These are phyloP conservation scores for Pherbina coryleti DNA, from an alignment of 2,888 invertebrate species.

Conservation along the genomic window DNA sequence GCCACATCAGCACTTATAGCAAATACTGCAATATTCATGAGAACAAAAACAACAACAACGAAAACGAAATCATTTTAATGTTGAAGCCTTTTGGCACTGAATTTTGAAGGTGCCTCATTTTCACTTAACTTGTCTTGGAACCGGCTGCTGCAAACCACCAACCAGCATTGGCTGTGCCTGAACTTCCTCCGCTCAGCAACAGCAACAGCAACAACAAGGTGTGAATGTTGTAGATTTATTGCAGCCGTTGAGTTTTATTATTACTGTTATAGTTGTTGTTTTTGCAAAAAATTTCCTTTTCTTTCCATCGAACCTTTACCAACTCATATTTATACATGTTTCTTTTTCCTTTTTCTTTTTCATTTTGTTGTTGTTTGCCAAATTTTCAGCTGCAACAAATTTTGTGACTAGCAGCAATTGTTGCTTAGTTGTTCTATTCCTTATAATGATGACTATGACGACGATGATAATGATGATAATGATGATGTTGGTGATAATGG, in stretches of 20 bases:
- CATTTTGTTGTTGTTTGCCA: too few species aligned
- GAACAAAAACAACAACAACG: neutral
- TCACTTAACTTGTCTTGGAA: slow-evolving; percentile 10
- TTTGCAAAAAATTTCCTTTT: neutral
- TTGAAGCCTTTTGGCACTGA: neutral
- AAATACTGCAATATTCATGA: slow-evolving; percentile 18
- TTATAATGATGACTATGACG: neutral
- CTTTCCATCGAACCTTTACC: neutral
- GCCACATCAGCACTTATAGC: neutral
- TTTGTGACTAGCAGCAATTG: neutral
- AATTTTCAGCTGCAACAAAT: too few species aligned
- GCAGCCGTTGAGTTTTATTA: neutral
- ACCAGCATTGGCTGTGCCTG: neutral
- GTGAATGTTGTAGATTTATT: slow-evolving; percentile 11
- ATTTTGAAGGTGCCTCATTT: slow-evolving; percentile 6
- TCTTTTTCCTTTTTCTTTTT: neutral
- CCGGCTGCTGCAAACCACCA: neutral
- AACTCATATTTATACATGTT: neutral
- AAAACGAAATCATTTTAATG: neutral
- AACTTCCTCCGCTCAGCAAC: too few species aligned
- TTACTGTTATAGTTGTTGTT: neutral
- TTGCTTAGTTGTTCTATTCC: neutral
- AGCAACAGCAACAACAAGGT: neutral
- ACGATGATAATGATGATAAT: neutral
- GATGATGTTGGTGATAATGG: too few species aligned